A percentile compares a stretch with the other conserved stretches of the same genome.
phyloP scores from a whole-genome alignment of 2,888 invertebrate genomes.

The Phengaris alcon region DNA sequence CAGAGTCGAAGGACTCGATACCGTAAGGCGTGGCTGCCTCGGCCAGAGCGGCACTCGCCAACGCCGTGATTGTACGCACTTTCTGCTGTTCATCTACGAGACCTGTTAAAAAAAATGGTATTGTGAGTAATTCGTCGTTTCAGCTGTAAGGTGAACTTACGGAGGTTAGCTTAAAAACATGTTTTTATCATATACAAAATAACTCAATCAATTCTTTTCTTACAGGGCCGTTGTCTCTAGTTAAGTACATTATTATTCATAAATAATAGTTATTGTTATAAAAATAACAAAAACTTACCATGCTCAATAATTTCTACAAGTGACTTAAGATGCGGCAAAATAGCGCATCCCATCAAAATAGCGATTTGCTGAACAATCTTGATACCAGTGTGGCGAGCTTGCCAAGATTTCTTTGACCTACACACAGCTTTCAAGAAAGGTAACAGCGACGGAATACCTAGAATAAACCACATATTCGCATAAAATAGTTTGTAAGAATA shows the following conservation, averaged over 20 bases:
- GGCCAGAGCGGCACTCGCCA: constrained; percentile 98
- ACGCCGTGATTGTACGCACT: constrained; percentile 98
- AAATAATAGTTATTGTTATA: not conserved
- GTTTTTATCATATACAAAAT: not conserved
- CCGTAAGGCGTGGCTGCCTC: constrained; percentile 99
- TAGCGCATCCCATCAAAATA: constrained; percentile 99
- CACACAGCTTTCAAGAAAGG: constrained; percentile 99
- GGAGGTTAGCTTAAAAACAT: not conserved
- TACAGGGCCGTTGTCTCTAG: too few species aligned
- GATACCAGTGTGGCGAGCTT: constrained; percentile 98
- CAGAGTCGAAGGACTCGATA: constrained; percentile 99
- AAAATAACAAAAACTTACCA: constrained; percentile 75
- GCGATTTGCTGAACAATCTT: constrained; percentile 99
- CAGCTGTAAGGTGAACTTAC: too few species aligned
- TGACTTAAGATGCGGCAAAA: constrained; percentile 97
- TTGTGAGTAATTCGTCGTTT: not conserved
- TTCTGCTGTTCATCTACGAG: constrained; percentile 99
- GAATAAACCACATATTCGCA: constrained; percentile 17
- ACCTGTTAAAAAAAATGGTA: constrained; percentile 64
- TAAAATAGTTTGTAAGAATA: not conserved
- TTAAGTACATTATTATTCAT: not conserved
- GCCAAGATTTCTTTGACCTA: constrained; percentile 99
- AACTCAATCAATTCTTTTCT: not conserved
- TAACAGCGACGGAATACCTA: constrained; percentile 93
- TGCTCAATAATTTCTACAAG: constrained; percentile 99